Evolutionary conservation across 2,888 invertebrate genomes (phyloP), one percentile per base, ranked within the genome.

Genomic region (Cetonia aurata): DNA sequence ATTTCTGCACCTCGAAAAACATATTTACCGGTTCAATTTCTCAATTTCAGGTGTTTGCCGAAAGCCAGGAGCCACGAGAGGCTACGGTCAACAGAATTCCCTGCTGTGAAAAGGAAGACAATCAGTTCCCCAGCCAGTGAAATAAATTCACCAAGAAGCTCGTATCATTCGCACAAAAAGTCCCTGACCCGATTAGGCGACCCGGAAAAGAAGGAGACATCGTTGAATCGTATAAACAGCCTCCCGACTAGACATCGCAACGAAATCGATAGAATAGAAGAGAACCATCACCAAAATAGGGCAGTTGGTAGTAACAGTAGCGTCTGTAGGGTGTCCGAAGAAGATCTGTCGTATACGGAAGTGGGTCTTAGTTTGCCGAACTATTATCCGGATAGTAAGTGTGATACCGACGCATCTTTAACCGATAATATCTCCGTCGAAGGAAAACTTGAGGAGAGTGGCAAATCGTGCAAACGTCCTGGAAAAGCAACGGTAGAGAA

Each of bases 191-290:
- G 12, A n/a, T 69, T 33, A 50, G 53, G 46, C 53, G 33, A 69
- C 50, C 48, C 55, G n/a, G 46, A 70, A 68, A 66, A 48, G 65
- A 55, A 56, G 12, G 56, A 65, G 25, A 46, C 56, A 6, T 46
- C 56, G 12, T 37, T 57, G 25, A 57, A 60, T 41, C 67, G 69
- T 25, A 53, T 66, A 56, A 72, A 70, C 53, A 67, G 67, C 19
- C 46, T 69, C 48, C 68, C 69, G 60, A 25, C 19, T 12, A 67
- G 59, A 44, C 70, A 50, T 52, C 72, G 69, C 86, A 44, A 87
- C 77, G 88, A 88, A 82, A 86, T 87, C 71, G 89, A 89, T 77
- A 88, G 88, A 80, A 83, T 88, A 76, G 88, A 88, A 81, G 88
- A 88, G 1, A 88, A 88, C 78, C 88, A 87, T 83, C 87, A 25